Evolutionary conservation across 1,140 invertebrate genomes (phyloP).

Genomic region (Tetramorium parvispinum): DNA sequence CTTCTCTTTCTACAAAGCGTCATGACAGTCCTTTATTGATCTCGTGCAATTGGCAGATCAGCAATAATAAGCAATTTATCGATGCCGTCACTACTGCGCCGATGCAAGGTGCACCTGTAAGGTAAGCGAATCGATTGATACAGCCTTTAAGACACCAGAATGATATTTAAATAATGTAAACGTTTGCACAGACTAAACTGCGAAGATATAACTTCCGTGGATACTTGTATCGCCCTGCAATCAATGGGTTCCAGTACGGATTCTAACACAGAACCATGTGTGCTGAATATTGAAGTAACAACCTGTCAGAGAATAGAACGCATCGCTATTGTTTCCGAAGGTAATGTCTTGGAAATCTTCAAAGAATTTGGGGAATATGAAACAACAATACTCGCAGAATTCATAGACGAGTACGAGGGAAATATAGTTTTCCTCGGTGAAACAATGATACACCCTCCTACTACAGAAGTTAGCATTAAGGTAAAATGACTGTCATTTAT

Average conservation of each 20-base stretch:
- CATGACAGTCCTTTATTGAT: constrained; percentile 61
- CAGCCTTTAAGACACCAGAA: neutral
- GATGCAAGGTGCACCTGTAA: constrained; percentile 61
- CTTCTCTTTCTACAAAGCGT: neutral
- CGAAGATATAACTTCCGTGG: constrained; percentile 79
- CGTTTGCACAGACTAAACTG: constrained; percentile 74
- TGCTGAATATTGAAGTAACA: constrained; percentile 79
- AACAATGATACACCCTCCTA: constrained; percentile 76
- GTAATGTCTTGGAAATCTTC: constrained; percentile 83
- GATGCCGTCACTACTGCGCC: constrained; percentile 73
- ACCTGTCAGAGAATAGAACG: constrained; percentile 79
- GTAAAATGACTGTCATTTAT: constrained; percentile 70
- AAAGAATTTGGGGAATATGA: constrained; percentile 84
- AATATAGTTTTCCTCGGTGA: constrained; percentile 81
- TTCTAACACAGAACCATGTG: constrained; percentile 75
- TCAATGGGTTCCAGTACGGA: constrained; percentile 36
- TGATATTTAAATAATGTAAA: constrained; percentile 5
- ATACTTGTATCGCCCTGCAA: constrained; percentile 80
- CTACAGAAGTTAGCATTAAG: constrained; percentile 83
- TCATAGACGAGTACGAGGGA: constrained; percentile 83
- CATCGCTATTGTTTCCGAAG: constrained; percentile 82
- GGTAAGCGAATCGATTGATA: constrained; percentile 64
- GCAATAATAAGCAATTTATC: constrained; percentile 70
- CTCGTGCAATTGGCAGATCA: constrained; percentile 79
- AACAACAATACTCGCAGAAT: constrained; percentile 80